A percentile compares a stretch with the other conserved stretches of the same genome.
These are phyloP conservation scores for Petrocephalus schoutedeni DNA, from an alignment of 2,797 vertebrate species.

Conservation along the genomic window DNA sequence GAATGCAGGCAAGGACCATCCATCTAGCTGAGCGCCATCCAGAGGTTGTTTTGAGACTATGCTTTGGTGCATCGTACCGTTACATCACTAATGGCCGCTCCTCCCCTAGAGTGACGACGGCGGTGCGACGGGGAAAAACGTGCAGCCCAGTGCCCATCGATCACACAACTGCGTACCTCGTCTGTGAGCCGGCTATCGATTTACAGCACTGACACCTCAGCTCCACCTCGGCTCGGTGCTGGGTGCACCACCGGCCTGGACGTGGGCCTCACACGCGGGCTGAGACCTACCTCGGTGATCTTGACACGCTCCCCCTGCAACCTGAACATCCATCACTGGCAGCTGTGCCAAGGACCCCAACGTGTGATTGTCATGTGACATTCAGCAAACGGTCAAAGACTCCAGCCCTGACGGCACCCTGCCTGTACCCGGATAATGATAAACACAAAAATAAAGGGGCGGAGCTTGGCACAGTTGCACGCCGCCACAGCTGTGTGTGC, in stretches of 20 bases:
- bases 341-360: background rate
- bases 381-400: background rate
- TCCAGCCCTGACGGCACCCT: background rate
- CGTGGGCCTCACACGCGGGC: background rate
- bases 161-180: background rate
- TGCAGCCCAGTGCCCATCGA: background rate
- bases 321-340: background rate
- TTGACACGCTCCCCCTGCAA: background rate
- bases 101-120: background rate
- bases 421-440: background rate
- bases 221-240: background rate
- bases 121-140: background rate
- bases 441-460: background rate
- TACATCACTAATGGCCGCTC: slow-evolving; percentile 30
- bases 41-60: slow-evolving; percentile 15
- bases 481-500: background rate
- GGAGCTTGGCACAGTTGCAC: background rate
- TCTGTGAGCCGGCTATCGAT: background rate
- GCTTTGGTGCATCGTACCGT: slow-evolving; percentile 10
- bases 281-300: background rate
- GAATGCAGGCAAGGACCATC: slow-evolving; percentile 19
- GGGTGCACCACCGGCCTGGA: background rate
- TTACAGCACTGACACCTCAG: background rate
- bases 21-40: slow-evolving; percentile 11
- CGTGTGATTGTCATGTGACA: background rate